Conservation (phyloP, 2,797 vertebrate genomes). For the Perodicticus potto region DNA sequence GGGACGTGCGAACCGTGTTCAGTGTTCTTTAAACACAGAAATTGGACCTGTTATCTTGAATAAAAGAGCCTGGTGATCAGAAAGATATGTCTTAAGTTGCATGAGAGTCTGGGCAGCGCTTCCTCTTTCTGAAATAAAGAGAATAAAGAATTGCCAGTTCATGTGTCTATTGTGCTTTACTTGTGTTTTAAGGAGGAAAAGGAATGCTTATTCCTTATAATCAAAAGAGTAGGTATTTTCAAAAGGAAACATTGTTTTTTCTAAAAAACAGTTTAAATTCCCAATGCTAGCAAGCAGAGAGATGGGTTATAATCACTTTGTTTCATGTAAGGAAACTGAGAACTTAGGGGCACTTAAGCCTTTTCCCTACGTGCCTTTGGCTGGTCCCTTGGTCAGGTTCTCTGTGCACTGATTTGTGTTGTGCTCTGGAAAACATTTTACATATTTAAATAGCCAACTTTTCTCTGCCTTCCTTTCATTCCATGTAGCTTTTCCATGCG, state of each 20-base stretch:
- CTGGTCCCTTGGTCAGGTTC: background rate
- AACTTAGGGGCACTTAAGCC: background rate
- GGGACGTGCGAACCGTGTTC: conserved; percentile 71
- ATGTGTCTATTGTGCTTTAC: conserved; percentile 79
- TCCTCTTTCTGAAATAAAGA: conserved; percentile 79
- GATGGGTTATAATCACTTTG: conserved; percentile 23
- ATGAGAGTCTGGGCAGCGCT: conserved; percentile 77
- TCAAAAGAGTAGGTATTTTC: conserved; percentile 30
- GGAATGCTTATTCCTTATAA: conserved; percentile 11
- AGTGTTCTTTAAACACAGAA: conserved; percentile 82
- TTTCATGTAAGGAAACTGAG: conserved; percentile 22
- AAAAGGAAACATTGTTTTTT: conserved; percentile 21
- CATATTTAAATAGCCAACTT: conserved; percentile 45
- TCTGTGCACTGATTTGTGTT: conserved; percentile 15
- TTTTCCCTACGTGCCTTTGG: background rate
- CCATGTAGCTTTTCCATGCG: conserved; percentile 57
- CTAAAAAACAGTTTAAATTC: background rate
- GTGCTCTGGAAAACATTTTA: conserved; percentile 53
- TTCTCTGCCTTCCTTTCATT: background rate
- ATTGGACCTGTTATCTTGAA: conserved; percentile 78
- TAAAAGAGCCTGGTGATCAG: conserved; percentile 79
- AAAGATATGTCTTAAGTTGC: conserved; percentile 80
- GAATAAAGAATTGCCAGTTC: conserved; percentile 69
- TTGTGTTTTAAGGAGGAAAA: conserved; percentile 76
- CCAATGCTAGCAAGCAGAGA: background rate